Conservation (phyloP, 2,113 vertebrate genomes). For the Calyptomena viridis region DNA sequence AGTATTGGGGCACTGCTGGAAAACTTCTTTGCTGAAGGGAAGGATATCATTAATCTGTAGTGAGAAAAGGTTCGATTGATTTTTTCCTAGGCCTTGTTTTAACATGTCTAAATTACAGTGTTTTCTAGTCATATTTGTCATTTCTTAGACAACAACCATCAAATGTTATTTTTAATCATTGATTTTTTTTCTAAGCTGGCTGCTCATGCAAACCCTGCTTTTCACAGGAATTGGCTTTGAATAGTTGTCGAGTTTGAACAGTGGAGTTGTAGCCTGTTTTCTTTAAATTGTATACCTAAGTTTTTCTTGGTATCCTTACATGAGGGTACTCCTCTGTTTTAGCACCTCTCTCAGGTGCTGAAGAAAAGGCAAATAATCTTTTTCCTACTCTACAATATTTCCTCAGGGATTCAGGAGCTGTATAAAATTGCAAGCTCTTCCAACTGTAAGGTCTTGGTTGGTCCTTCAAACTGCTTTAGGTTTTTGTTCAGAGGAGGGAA, state of each 20-base stretch:
- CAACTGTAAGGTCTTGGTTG: neutral
- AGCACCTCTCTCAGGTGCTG: neutral
- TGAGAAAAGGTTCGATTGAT: neutral
- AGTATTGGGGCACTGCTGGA: neutral
- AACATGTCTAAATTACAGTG: neutral
- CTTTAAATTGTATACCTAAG: neutral
- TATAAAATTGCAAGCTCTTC: neutral
- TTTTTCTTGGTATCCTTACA: neutral
- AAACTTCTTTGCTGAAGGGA: neutral
- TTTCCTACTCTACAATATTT: neutral
- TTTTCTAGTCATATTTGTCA: neutral
- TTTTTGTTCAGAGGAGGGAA: neutral
- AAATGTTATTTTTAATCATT: neutral
- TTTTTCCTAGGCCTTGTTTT: neutral
- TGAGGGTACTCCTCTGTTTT: neutral
- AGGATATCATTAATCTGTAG: neutral
- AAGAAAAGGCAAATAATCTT: neutral
- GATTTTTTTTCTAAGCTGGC: neutral
- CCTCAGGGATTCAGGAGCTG: neutral
- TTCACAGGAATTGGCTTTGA: neutral
- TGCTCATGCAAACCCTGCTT: neutral
- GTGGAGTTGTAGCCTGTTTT: neutral
- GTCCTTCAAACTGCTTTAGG: neutral
- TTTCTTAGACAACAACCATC: neutral
- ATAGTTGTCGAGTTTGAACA: neutral